Conservation (phyloP, 2,888 invertebrate species). For the Lepidochitona cinerea region DNA sequence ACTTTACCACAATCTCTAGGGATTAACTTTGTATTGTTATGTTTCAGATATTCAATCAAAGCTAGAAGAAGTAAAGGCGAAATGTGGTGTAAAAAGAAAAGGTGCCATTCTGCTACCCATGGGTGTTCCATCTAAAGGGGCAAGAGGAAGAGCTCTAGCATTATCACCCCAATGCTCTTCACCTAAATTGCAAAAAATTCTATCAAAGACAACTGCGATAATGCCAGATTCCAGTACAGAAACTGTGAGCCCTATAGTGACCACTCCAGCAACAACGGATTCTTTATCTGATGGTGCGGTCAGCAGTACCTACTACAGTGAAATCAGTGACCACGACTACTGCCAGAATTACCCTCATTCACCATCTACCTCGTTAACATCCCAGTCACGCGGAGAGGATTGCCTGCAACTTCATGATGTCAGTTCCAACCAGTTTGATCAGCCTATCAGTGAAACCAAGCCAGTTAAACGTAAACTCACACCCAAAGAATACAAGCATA, state of each 20-base stretch:
- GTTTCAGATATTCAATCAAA: slow-evolving; percentile 19
- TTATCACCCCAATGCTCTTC: slow-evolving; percentile 24
- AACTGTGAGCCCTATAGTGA: neutral
- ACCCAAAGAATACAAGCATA: neutral
- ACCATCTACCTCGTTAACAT: neutral
- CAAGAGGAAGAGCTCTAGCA: slow-evolving; percentile 16
- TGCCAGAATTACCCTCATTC: slow-evolving; percentile 61
- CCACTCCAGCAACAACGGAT: neutral
- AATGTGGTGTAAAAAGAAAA: slow-evolving; percentile 23
- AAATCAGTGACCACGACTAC: slow-evolving; percentile 77
- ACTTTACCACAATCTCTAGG: too few species aligned
- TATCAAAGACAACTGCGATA: slow-evolving; percentile 12
- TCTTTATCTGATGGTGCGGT: neutral
- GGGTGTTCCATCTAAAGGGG: slow-evolving; percentile 46
- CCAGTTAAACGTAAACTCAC: neutral
- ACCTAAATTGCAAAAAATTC: slow-evolving; percentile 30
- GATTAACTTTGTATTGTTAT: neutral
- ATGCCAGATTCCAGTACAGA: neutral
- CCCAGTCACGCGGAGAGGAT: neutral
- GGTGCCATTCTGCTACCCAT: slow-evolving; percentile 53
- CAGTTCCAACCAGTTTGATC: neutral
- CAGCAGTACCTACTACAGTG: slow-evolving; percentile 29
- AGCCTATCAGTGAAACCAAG: neutral
- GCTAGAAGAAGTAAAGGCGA: slow-evolving; percentile 26
- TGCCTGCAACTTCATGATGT: neutral